A percentile compares a stretch with the other conserved stretches of the same genome.
These are phyloP conservation scores for Anableps anableps DNA, from an alignment of 2,797 vertebrate species.

Conservation along the genomic window DNA sequence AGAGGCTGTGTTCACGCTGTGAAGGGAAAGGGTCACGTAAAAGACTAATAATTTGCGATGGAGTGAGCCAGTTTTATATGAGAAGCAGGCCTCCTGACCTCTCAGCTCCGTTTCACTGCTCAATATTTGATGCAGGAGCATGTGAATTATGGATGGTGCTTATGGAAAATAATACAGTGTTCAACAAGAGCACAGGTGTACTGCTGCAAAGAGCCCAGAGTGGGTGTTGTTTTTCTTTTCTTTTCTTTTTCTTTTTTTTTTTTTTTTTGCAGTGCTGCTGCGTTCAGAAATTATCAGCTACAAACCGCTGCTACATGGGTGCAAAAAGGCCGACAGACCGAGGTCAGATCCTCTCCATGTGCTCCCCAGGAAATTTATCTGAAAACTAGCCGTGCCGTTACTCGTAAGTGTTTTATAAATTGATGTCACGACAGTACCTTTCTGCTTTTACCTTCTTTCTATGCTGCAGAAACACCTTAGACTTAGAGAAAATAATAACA, in stretches of 20 bases:
- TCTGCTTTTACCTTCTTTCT: not conserved
- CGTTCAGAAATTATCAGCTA: slow-evolving; percentile 57
- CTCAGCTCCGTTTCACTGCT: slow-evolving; percentile 69
- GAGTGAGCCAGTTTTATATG: slow-evolving; percentile 9
- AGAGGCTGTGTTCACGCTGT: not conserved
- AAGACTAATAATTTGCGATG: slow-evolving; percentile 9
- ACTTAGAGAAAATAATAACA: slow-evolving; percentile 15
- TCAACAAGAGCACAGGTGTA: slow-evolving; percentile 62
- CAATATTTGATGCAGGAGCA: slow-evolving; percentile 69
- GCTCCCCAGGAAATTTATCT: slow-evolving; percentile 16
- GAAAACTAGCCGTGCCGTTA: slow-evolving; percentile 21
- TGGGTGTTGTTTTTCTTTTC: not conserved
- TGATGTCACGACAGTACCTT: slow-evolving; percentile 47
- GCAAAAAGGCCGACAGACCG: slow-evolving; percentile 63
- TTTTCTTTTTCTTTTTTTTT: not conserved
- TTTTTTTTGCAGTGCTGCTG: slow-evolving; percentile 27
- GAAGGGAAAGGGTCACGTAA: slow-evolving; percentile 5
- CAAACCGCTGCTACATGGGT: slow-evolving; percentile 46
- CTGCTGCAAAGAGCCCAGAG: slow-evolving; percentile 53
- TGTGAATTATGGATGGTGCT: slow-evolving; percentile 78
- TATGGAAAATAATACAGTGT: slow-evolving; percentile 76
- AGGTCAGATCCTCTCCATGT: slow-evolving; percentile 49
- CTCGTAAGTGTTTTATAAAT: slow-evolving; percentile 37
- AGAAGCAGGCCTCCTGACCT: slow-evolving; percentile 54
- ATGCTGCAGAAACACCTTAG: slow-evolving; percentile 28